phyloP scores from a whole-genome alignment of 2,113 vertebrate species.

The Taxidea taxus region DNA sequence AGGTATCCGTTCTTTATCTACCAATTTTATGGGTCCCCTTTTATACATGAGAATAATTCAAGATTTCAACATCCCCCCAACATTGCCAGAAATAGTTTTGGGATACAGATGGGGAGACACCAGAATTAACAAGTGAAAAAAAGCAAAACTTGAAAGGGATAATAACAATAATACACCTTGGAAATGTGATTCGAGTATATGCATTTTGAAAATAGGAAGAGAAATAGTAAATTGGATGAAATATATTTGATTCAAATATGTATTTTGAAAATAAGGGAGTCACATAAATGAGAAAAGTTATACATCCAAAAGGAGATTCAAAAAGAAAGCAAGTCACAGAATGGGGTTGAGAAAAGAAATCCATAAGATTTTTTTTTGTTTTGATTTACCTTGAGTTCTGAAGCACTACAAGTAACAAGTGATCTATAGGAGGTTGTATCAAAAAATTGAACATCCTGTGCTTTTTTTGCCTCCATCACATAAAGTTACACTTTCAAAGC shows the following conservation, averaged over 20 bases:
- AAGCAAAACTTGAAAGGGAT: neutral
- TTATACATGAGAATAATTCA: neutral
- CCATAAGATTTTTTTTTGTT: neutral
- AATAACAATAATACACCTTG: neutral
- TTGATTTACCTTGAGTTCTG: neutral
- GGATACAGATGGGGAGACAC: neutral
- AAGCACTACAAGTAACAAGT: neutral
- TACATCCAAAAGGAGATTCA: neutral
- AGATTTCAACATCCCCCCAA: neutral
- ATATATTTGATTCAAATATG: neutral
- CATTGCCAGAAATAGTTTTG: neutral
- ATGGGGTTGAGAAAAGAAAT: neutral
- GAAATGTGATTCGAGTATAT: neutral
- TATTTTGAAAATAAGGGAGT: conserved; percentile 14
- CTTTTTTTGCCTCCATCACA: neutral
- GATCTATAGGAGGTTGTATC: neutral
- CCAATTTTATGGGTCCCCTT: neutral
- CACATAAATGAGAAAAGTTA: neutral
- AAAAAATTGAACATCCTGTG: neutral
- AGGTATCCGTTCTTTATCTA: neutral
- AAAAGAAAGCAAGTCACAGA: neutral
- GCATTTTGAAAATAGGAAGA: neutral
- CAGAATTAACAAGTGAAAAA: neutral
- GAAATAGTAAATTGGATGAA: neutral
- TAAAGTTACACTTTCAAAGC: neutral